Evolutionary conservation across 2,113 vertebrate genomes (phyloP).

Genomic region (Colistium nudipinnis): DNA sequence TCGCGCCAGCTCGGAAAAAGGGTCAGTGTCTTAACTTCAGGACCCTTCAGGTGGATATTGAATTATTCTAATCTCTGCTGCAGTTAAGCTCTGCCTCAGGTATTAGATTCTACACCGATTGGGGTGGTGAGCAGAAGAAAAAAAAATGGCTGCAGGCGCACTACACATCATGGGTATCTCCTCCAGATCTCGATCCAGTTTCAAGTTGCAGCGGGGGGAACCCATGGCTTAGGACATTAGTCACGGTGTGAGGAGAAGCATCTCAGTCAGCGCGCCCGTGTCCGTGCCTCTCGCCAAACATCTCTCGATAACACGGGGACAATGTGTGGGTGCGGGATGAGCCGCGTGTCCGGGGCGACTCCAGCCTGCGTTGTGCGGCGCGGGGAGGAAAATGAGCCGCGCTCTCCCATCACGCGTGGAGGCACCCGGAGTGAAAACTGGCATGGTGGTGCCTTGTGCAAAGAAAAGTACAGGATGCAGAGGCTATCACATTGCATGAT

Average conservation of each 20-base stretch:
- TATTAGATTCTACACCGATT: conserved; percentile 64
- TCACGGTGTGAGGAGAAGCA: conserved; percentile 54
- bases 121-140: conserved; percentile 45
- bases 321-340: conserved; percentile 34
- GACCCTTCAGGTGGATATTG: conserved; percentile 57
- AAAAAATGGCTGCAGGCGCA: conserved; percentile 55
- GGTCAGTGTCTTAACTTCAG: conserved; percentile 50
- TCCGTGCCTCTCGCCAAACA: conserved; percentile 17
- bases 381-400: conserved; percentile 5
- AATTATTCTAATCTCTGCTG: conserved; percentile 65
- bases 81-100: conserved; percentile 59
- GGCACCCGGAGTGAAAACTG: not conserved
- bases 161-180: conserved; percentile 69
- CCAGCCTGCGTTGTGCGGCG: conserved; percentile 29
- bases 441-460: not conserved
- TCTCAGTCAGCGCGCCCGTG: conserved; percentile 37
- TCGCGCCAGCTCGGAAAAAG: conserved; percentile 17
- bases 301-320: conserved; percentile 25
- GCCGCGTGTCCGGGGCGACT: conserved; percentile 27
- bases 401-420: conserved; percentile 7
- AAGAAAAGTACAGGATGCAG: not conserved
- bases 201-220: conserved; percentile 58
- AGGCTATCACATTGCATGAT: not conserved
- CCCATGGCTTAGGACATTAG: conserved; percentile 63
- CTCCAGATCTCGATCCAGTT: conserved; percentile 59